Conservation (phyloP, 2,113 vertebrate species). For the Genyomyrus donnyi region DNA sequence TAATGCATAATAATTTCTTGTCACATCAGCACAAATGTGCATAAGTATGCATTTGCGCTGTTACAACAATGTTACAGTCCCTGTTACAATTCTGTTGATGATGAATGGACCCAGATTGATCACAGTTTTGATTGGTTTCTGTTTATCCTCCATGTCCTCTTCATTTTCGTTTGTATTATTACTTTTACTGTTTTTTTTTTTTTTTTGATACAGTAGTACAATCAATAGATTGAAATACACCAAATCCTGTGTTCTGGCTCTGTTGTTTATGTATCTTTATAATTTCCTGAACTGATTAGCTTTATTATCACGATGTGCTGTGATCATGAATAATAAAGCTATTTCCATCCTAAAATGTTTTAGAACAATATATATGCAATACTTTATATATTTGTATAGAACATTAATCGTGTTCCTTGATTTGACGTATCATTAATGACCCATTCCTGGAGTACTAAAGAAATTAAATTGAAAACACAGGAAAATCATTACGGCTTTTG, state of each 20-base stretch:
- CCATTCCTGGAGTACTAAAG: background rate
- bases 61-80: too few species aligned
- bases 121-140: slow-evolving; percentile 23
- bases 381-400: background rate
- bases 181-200: background rate
- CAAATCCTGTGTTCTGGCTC: background rate
- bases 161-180: slow-evolving; percentile 3
- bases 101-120: slow-evolving; percentile 11
- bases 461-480: background rate
- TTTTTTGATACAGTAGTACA: background rate
- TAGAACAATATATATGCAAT: background rate
- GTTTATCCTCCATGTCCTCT: slow-evolving; percentile 19
- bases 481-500: background rate
- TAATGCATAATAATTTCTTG: too few species aligned
- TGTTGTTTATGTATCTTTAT: background rate
- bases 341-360: background rate
- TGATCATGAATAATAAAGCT: background rate
- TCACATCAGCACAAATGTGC: too few species aligned
- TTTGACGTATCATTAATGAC: background rate
- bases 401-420: background rate
- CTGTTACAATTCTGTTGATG: background rate
- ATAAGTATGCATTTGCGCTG: too few species aligned
- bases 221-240: too few species aligned
- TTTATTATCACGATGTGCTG: background rate
- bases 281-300: background rate